phyloP scores from a whole-genome alignment of 1,140 invertebrate genomes.

The Caerostris extrusa region DNA sequence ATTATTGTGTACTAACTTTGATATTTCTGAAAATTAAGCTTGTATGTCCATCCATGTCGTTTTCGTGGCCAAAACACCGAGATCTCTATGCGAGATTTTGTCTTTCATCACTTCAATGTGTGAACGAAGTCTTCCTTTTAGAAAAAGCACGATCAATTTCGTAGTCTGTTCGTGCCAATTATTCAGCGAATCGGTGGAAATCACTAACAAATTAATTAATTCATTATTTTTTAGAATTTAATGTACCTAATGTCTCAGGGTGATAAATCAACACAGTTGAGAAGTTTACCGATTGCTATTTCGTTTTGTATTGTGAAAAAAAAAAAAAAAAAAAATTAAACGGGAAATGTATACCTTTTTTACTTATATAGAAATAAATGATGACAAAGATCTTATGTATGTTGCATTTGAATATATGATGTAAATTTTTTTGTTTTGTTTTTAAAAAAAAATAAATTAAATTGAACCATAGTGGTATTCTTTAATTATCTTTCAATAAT shows the following conservation, averaged over 20 bases:
- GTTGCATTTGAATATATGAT: not conserved
- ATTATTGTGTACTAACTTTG: too few relatives aligned
- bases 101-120: slow-evolving; percentile 58
- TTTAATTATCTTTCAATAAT: too few relatives aligned
- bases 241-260: slow-evolving; percentile 34
- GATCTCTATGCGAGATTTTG: slow-evolving; percentile 38
- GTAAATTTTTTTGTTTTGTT: not conserved
- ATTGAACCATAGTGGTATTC: not conserved
- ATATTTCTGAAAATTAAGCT: too few relatives aligned
- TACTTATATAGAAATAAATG: not conserved
- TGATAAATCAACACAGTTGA: slow-evolving; percentile 25
- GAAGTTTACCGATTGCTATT: slow-evolving; percentile 24
- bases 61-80: slow-evolving; percentile 14
- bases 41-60: not conserved
- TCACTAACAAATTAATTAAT: not conserved
- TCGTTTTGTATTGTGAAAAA: slow-evolving; percentile 9
- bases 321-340: not conserved
- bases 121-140: slow-evolving; percentile 65
- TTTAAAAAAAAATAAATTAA: not conserved
- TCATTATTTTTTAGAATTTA: slow-evolving; percentile 23
- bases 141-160: slow-evolving; percentile 27
- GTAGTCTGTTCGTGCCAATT: slow-evolving; percentile 42
- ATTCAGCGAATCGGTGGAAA: not conserved
- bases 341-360: slow-evolving; percentile 5
- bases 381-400: not conserved